Base-by-base conservation (phyloP, 2,797 vertebrate genomes). In the Echiichthys vipera region DNA sequence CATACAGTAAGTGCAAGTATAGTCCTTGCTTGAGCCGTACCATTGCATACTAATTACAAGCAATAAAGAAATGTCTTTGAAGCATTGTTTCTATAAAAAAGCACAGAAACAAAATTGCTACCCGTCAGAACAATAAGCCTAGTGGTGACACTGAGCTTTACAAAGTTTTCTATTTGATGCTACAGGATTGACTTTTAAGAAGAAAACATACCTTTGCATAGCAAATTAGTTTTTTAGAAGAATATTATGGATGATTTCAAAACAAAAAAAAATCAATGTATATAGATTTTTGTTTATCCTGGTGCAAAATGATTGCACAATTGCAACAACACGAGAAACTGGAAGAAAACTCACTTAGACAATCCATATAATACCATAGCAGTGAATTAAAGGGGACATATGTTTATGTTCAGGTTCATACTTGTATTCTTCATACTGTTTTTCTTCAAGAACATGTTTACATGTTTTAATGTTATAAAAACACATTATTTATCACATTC, bases 21-120 rank as follows among this genome's bases (percentile, higher is more conserved):
- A 59, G 47, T 55, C 36, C 39, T 3, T 40, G 22, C 15, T 8
- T 34, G 61, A 40, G 40, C 18, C 17, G 10, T 42, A 22, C 53
- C 37, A 14, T 71, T 49, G 47, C 71, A 70, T 65, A 85, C 71
- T 72, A 70, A 78, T 57, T 36, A 45, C 18, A 43, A 53, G 65
- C 24, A 64, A 64, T 58, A 54, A 54, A 71, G 18, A 47, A 58
- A 72, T 36, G 9, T 0, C 20, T 39, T 15, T 47, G 7, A 61
- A 34, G 42, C 15, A 51, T 27, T 22, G 36, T 11, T 20, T 55
- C 27, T 67, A 24, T 59, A 4, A 59, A 37, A 64, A 1, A 30
- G n/a, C 22, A 22, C 15, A 29, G n/a, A 8, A 51, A 54, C 47
- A 49, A 36, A 61, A 39, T 29, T 4, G 32, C 22, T 36, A 2